Evolutionary conservation across 2,888 invertebrate genomes (phyloP), one percentile per base, ranked within the genome.

Genomic region (Dolichopus griseipennis): DNA sequence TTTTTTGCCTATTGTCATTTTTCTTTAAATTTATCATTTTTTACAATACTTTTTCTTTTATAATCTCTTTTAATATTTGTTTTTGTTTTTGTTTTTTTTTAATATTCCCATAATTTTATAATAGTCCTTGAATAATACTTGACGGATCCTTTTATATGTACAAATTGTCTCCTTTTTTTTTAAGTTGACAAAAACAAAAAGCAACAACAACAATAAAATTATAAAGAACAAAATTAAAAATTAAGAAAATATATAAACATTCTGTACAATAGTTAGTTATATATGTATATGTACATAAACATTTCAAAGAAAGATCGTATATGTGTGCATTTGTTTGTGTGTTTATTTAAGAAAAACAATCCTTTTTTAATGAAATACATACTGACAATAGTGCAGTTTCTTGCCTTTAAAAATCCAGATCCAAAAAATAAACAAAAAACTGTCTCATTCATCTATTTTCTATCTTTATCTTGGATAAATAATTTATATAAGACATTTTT

Each of bases 71-170:
- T 43, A n/a, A n/a, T n/a, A n/a, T 43, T 43, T 9, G 43, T 52
- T 52, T 52, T 52, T 52, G 9, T 52, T 52, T 52, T 52, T 9
- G 1, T 52, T 52, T 52, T 52, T 12, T 52, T n/a, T 18, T 18
- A 18, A 52, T 52, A 52, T 52, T 52, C 52, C 52, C 52, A 52
- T 52, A 52, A 52, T 52, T 52, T 52, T 52, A 52, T 52, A 52
- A 52, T 52, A 52, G 52, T 52, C 52, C 52, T 52, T 52, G 52
- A 52, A 52, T 52, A 52, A 52, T 52, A 52, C 52, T 52, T 52
- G 52, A 52, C 52, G 52, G 52, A 18, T 18, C 6, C 12, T 52
- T 52, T 18, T 52, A 52, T 52, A 52, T 52, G 6, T 52, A 52
- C 52, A 52, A 52, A 52, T 52, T 52, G 52, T 52, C 52, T 52